phyloP scores from a whole-genome alignment of 2,113 vertebrate genomes.

The Tetraodon nigroviridis region DNA sequence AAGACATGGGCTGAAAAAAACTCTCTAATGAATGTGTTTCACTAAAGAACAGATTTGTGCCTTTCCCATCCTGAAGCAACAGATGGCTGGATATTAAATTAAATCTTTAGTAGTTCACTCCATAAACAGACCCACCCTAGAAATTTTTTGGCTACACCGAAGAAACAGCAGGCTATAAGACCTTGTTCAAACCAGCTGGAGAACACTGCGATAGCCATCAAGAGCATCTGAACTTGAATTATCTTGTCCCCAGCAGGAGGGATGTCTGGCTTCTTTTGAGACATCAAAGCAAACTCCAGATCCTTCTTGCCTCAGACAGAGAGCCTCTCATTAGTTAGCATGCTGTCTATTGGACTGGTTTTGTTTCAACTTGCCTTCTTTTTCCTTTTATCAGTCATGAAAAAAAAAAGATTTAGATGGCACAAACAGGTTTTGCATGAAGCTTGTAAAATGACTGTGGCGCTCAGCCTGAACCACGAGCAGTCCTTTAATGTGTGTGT shows the following conservation, averaged over 20 bases:
- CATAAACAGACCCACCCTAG: slow-evolving; percentile 24
- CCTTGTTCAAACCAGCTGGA: slow-evolving; percentile 52
- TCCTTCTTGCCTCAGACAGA: slow-evolving; percentile 56
- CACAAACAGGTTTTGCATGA: slow-evolving; percentile 54
- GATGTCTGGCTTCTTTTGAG: slow-evolving; percentile 46
- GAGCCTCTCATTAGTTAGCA: slow-evolving; percentile 61
- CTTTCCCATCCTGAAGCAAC: slow-evolving; percentile 15
- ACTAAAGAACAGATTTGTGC: slow-evolving; percentile 15
- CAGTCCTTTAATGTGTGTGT: slow-evolving; percentile 29
- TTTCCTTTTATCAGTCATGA: slow-evolving; percentile 60
- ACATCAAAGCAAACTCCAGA: slow-evolving; percentile 58
- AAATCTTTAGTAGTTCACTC: slow-evolving; percentile 4
- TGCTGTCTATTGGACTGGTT: slow-evolving; percentile 44
- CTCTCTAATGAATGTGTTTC: not conserved
- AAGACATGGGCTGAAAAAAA: slow-evolving; percentile 24
- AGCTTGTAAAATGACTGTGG: slow-evolving; percentile 42
- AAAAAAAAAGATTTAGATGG: slow-evolving; percentile 51
- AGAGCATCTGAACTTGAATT: slow-evolving; percentile 67
- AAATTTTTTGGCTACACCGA: slow-evolving; percentile 41
- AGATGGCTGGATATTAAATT: slow-evolving; percentile 21
- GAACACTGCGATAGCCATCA: slow-evolving; percentile 61
- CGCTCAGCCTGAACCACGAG: slow-evolving; percentile 36
- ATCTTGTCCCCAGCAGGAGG: slow-evolving; percentile 53
- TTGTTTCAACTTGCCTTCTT: slow-evolving; percentile 44
- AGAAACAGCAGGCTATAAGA: slow-evolving; percentile 37